These are phyloP conservation scores for Zophobas morio DNA, from an alignment of 1,140 invertebrate species.

Conservation along the genomic window DNA sequence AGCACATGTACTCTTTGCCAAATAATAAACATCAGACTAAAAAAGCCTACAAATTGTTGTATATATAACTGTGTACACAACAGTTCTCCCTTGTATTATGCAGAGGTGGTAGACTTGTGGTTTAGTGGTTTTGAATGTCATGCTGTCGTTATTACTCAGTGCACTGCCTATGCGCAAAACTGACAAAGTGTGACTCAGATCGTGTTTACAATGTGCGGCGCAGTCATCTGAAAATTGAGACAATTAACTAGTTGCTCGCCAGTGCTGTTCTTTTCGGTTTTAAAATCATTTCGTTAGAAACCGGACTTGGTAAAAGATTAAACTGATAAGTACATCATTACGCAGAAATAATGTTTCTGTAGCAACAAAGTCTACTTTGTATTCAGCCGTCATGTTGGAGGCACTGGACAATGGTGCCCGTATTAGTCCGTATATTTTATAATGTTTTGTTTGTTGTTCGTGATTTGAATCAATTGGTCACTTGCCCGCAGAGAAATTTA, in stretches of 20 bases:
- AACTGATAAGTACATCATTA: no score
- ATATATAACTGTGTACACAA: neutral
- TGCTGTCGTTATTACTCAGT: conserved; percentile 6
- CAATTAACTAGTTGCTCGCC: no score
- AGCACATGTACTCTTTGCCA: neutral
- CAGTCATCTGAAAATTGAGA: neutral
- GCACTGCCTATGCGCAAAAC: neutral
- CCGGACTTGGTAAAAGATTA: no score
- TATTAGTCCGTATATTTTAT: conserved; percentile 46
- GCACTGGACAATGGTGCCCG: conserved; percentile 40
- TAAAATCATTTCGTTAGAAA: no score
- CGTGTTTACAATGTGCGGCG: conserved; percentile 9
- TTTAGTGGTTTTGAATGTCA: neutral
- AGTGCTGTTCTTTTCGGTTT: no score
- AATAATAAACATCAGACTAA: neutral
- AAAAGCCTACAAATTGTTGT: neutral
- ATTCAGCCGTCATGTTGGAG: neutral
- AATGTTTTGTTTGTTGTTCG: conserved; percentile 45
- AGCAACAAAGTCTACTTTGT: conserved; percentile 28
- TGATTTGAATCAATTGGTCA: conserved; percentile 46
- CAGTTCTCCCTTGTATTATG: neutral
- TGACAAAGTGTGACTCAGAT: conserved; percentile 3
- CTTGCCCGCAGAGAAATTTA: conserved; percentile 36
- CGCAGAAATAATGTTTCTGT: neutral
- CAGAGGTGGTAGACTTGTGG: neutral